phyloP scores from a whole-genome alignment of 2,113 vertebrate genomes.

The Athene noctua region DNA sequence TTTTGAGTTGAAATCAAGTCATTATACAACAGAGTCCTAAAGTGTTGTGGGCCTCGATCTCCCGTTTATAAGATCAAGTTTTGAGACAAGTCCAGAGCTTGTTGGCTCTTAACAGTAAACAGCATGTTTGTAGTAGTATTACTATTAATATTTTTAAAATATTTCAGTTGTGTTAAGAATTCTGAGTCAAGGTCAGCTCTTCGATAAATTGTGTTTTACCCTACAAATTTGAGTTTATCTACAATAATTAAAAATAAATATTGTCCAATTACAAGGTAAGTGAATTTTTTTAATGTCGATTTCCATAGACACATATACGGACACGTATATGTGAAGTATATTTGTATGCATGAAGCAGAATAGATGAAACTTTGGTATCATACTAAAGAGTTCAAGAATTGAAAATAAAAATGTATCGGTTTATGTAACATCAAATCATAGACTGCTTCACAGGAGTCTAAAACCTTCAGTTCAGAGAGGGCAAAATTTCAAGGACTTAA shows the following conservation, averaged over 20 bases:
- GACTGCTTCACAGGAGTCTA: neutral
- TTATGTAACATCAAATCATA: neutral
- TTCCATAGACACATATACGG: fast-evolving
- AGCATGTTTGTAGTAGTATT: neutral
- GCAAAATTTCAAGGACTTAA: neutral
- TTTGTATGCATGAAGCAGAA: neutral
- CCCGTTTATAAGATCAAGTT: neutral
- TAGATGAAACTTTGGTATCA: neutral
- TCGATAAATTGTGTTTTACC: neutral
- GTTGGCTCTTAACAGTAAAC: neutral
- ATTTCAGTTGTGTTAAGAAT: neutral
- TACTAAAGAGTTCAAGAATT: neutral
- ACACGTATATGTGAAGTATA: neutral
- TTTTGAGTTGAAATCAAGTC: neutral
- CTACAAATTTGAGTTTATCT: neutral
- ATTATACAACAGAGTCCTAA: neutral
- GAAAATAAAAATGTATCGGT: neutral
- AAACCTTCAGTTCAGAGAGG: neutral
- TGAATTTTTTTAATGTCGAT: neutral
- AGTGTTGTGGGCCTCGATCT: neutral
- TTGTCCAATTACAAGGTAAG: neutral
- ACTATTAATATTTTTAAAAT: neutral
- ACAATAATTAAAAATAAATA: neutral
- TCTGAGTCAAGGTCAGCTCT: neutral
- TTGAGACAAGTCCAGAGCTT: neutral